These are phyloP conservation scores for Sphecodes monilicornis DNA, from an alignment of 2,888 invertebrate species.

Conservation along the genomic window DNA sequence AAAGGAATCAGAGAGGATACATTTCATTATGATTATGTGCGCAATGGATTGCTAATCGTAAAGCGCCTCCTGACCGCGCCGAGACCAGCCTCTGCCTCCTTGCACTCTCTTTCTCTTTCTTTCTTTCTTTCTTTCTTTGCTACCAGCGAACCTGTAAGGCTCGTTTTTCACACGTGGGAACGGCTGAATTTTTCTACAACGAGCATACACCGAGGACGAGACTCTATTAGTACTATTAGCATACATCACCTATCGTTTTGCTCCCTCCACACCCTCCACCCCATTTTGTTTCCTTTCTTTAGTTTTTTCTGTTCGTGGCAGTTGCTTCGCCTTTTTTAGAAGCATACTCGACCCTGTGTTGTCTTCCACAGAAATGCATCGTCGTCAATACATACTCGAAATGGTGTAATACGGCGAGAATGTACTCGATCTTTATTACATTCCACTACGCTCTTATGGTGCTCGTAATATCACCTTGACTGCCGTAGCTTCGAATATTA, in stretches of 20 bases:
- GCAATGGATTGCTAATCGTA: conserved; percentile 74
- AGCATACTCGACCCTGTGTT: not conserved
- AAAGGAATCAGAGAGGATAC: conserved; percentile 68
- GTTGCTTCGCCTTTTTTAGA: not conserved
- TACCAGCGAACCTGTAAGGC: not conserved
- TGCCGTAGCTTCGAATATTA: conserved; percentile 45
- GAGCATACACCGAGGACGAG: conserved; percentile 7
- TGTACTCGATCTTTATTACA: conserved; percentile 50
- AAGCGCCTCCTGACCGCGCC: conserved; percentile 52
- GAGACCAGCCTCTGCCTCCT: not conserved
- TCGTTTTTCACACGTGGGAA: conserved; percentile 59
- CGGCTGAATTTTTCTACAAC: conserved; percentile 8
- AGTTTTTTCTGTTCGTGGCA: not conserved
- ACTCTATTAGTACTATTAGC: conserved; percentile 49
- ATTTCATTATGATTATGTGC: conserved; percentile 80
- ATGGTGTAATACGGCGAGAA: conserved; percentile 37
- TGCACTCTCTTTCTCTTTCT: not conserved
- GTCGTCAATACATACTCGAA: conserved; percentile 5
- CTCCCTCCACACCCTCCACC: not conserved
- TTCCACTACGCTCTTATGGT: conserved; percentile 46
- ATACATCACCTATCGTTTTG: conserved; percentile 11
- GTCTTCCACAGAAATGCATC: not conserved
- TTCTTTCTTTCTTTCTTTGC: conserved; percentile 4
- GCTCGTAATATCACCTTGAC: conserved; percentile 55
- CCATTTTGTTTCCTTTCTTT: not conserved